Percentiles rank a stretch among this genome's conserved stretches.
Conservation (phyloP, 35 echinoderm and acorn worm genomes). For the Hemicentrotus pulcherrimus region DNA sequence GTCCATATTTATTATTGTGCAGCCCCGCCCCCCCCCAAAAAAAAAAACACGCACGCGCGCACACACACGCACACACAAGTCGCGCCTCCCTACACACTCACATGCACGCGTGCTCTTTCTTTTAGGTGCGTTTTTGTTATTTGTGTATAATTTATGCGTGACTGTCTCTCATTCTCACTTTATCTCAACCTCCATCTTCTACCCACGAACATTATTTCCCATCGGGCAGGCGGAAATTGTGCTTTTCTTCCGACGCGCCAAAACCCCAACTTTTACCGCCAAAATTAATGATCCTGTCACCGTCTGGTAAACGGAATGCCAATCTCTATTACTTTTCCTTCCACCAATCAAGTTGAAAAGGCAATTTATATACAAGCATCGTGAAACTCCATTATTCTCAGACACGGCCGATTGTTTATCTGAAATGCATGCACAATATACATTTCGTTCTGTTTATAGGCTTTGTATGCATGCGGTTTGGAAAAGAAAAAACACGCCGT, state of each 20-base stretch:
- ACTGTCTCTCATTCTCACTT: too few relatives aligned
- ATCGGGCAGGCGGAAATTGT: neutral
- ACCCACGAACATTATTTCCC: neutral
- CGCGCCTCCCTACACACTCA: too few relatives aligned
- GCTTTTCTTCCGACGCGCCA: neutral
- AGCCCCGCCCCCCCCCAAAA: too few relatives aligned
- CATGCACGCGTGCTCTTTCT: too few relatives aligned
- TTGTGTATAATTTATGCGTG: too few relatives aligned
- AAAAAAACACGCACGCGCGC: too few relatives aligned
- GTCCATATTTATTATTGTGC: too few relatives aligned
- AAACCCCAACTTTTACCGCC: neutral
- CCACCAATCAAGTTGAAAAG: neutral
- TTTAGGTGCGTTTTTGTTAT: too few relatives aligned
- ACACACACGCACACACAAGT: too few relatives aligned
- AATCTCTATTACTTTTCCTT: constrained; percentile 3
- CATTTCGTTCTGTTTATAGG: neutral
- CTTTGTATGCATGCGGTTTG: neutral
- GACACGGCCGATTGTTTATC: neutral
- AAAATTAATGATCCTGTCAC: neutral
- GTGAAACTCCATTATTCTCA: neutral
- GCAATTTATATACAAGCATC: neutral
- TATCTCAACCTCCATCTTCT: neutral
- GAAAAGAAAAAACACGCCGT: neutral
- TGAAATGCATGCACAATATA: neutral
- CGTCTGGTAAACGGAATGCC: neutral